Base-by-base conservation (phyloP, 1,140 invertebrate genomes). In the Procambarus virginalis region DNA sequence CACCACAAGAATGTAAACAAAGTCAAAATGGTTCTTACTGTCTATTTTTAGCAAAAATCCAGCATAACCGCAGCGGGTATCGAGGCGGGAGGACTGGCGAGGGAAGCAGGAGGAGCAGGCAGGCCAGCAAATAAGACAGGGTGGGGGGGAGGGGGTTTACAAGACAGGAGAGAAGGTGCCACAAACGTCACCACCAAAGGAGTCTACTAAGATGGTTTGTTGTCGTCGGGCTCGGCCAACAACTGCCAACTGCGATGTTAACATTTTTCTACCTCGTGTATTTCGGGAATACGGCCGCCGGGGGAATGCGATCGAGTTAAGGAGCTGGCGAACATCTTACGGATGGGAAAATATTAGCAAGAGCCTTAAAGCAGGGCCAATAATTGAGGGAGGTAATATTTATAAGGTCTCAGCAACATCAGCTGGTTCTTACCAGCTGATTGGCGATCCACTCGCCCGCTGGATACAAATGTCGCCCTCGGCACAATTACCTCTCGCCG, bases 161-260 rank as follows among this genome's bases (percentile, higher is more conserved):
- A 4, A 64, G 20, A 17, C 60, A 64, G 60, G 14, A 64, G 14
- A 64, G 20, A 17, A 64, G 14, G 60, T 17, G 17, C 55, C 55
- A 58, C 55, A 58, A 58, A 58, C 55, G 55, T 64, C 17, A 10
- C 14, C 14, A 64, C 14, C 17, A 64, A 10, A 64, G 60, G 12
- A 64, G 60, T 17, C 12, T 64, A 6, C 68, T 73, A 73, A 73
- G 68, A 73, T 73, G 68, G 68, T 73, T 73, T 73, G 68, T 73
- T 73, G 68, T 73, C 68, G 68, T 73, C 68, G 68, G 68, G n/a
- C 8, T 34, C 1, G 6, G 68, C n/a, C 3, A 73, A 73, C 68
- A 73, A 73, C 68, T 73, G 68, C 68, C 68, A 73, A 73, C 68
- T 73, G 68, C 68, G 68, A 73, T 73, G 68, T 73, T 73, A 34